Percentiles rank a stretch among this genome's conserved stretches.
phyloP scores from a whole-genome alignment of 2,797 vertebrate species.

The Fundulus diaphanus region DNA sequence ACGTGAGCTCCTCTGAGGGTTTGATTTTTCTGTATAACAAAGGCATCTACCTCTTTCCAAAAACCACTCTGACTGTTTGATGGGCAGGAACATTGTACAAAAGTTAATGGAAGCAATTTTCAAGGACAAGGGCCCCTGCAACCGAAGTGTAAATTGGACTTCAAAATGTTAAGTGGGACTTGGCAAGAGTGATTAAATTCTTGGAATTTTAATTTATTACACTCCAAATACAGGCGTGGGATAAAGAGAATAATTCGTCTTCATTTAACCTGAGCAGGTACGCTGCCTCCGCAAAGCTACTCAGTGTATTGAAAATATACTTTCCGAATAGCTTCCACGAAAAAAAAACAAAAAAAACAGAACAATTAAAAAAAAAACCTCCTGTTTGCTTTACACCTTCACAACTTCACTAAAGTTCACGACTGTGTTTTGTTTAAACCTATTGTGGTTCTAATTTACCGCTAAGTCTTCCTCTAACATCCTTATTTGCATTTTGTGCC shows the following conservation, averaged over 20 bases:
- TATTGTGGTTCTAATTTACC: conserved; percentile 30
- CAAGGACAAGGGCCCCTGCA: conserved; percentile 65
- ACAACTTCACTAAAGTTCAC: conserved; percentile 29
- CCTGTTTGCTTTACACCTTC: conserved; percentile 34
- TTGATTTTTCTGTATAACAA: conserved; percentile 56
- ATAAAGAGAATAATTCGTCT: conserved; percentile 54
- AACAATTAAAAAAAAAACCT: no score
- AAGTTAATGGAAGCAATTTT: conserved; percentile 74
- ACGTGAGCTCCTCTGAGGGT: conserved; percentile 41
- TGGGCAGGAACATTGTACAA: conserved; percentile 56
- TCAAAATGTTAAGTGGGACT: conserved; percentile 59
- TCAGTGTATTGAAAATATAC: conserved; percentile 40
- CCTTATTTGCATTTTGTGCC: conserved; percentile 47
- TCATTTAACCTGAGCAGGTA: conserved; percentile 46
- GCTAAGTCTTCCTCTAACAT: conserved; percentile 33
- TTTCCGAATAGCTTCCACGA: conserved; percentile 39
- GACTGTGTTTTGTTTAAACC: conserved; percentile 40
- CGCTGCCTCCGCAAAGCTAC: conserved; percentile 26
- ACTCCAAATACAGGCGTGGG: conserved; percentile 44
- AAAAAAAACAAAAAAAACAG: no score
- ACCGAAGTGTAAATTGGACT: conserved; percentile 67
- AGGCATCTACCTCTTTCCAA: conserved; percentile 49
- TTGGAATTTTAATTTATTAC: conserved; percentile 62
- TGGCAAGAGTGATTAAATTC: conserved; percentile 61
- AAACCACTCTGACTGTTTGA: conserved; percentile 51